phyloP scores from a whole-genome alignment of 2,888 invertebrate species.

The Frankliniella fusca region DNA sequence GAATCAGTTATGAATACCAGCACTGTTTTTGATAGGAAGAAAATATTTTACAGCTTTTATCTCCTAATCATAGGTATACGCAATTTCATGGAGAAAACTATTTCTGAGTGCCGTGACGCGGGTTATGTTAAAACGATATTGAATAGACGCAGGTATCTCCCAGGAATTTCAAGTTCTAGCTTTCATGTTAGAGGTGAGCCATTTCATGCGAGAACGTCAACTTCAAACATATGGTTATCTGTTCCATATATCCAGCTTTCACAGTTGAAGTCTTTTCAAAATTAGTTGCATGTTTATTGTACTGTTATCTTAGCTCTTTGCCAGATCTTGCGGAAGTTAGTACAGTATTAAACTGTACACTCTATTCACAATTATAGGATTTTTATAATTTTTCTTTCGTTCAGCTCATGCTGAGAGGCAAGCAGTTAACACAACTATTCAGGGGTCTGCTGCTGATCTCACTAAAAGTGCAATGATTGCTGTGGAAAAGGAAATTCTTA shows the following conservation, averaged over 20 bases:
- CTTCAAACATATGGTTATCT: too few relatives aligned
- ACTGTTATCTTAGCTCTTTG: neutral
- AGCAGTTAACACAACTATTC: slow-evolving; percentile 91
- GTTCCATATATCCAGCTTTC: neutral
- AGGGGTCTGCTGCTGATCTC: slow-evolving; percentile 95
- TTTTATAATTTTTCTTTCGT: slow-evolving; percentile 22
- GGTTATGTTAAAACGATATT: slow-evolving; percentile 82
- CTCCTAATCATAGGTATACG: slow-evolving; percentile 51
- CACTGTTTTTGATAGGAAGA: too few relatives aligned
- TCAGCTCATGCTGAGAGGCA: slow-evolving; percentile 86
- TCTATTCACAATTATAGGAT: neutral
- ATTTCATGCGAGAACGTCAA: too few relatives aligned
- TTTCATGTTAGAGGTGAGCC: slow-evolving; percentile 56
- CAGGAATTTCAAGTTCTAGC: slow-evolving; percentile 63
- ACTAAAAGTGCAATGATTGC: slow-evolving; percentile 84
- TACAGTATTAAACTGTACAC: neutral
- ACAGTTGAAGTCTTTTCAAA: slow-evolving; percentile 31
- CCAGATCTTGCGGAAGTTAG: neutral
- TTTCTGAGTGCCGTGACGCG: slow-evolving; percentile 61
- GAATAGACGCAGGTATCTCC: slow-evolving; percentile 73
- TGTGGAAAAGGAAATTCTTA: slow-evolving; percentile 59
- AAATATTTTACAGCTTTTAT: too few relatives aligned
- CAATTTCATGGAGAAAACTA: slow-evolving; percentile 55
- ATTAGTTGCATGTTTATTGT: slow-evolving; percentile 27
- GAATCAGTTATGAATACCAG: slow-evolving; percentile 4